A percentile compares a stretch with the other conserved stretches of the same genome.
These are phyloP conservation scores for Kradibia gibbosae DNA, from an alignment of 1,140 invertebrate species.

Conservation along the genomic window DNA sequence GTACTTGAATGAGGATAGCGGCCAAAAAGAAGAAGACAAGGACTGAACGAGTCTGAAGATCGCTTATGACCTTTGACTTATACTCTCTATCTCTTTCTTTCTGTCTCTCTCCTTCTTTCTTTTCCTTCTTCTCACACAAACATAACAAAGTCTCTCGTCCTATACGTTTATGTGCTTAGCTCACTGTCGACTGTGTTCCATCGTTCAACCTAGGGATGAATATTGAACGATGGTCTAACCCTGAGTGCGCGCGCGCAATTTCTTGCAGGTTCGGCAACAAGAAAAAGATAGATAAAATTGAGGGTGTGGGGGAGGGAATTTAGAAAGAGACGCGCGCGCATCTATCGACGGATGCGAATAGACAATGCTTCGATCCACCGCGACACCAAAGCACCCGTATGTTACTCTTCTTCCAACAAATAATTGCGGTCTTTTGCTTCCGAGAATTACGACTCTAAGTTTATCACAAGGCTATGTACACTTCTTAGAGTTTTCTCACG, in stretches of 20 bases:
- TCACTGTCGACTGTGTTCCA: neutral
- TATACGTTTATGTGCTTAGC: slow-evolving; percentile 39
- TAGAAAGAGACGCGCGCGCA: slow-evolving; percentile 39
- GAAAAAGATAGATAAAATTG: neutral
- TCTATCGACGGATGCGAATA: neutral
- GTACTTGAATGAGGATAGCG: slow-evolving; percentile 53
- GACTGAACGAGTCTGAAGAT: neutral
- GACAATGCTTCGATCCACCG: slow-evolving; percentile 54
- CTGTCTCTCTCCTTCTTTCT: slow-evolving; percentile 34
- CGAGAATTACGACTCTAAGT: neutral
- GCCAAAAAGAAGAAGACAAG: neutral
- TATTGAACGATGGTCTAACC: slow-evolving; percentile 67
- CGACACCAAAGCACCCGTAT: slow-evolving; percentile 31
- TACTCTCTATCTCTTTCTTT: slow-evolving; percentile 43
- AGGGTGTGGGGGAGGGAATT: neutral
- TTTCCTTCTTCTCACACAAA: slow-evolving; percentile 14
- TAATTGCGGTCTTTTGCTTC: neutral
- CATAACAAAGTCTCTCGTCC: slow-evolving; percentile 11
- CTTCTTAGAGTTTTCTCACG: neutral
- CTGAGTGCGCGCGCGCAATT: slow-evolving; percentile 49
- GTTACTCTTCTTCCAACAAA: slow-evolving; percentile 40
- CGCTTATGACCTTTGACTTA: too few relatives aligned
- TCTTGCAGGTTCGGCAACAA: neutral
- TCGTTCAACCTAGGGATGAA: slow-evolving; percentile 64
- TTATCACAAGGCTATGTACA: neutral